These are phyloP conservation scores for Brevimyrus niger DNA, from an alignment of 2,113 vertebrate genomes.

Conservation along the genomic window DNA sequence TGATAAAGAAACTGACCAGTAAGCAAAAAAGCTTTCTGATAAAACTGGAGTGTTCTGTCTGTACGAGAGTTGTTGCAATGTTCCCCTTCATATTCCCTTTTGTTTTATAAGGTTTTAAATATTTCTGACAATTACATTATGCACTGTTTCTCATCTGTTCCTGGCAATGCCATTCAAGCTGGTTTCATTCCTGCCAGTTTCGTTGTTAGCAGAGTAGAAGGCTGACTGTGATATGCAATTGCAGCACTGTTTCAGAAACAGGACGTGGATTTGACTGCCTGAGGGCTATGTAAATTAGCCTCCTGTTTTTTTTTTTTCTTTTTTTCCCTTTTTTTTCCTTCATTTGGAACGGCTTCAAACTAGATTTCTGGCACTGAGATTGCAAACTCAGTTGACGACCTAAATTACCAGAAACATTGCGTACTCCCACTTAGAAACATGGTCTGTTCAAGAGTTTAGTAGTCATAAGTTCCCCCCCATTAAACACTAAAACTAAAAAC, in stretches of 20 bases:
- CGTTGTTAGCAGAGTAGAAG: neutral
- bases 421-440: neutral
- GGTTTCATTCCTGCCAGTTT: neutral
- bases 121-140: constrained; percentile 8
- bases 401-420: neutral
- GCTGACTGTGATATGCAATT: neutral
- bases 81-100: neutral
- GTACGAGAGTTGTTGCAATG: neutral
- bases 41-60: neutral
- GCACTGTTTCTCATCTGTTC: neutral
- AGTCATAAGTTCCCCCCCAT: neutral
- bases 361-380: neutral
- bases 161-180: neutral
- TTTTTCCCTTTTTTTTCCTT: neutral
- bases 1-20: neutral
- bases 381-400: neutral
- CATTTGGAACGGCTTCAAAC: neutral
- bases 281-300: constrained; percentile 13
- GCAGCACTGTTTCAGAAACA: neutral
- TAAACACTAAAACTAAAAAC: neutral
- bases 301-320: neutral
- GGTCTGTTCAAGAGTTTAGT: neutral
- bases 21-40: neutral
- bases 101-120: neutral
- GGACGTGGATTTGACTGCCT: neutral